Conservation (phyloP, 2,797 vertebrate species). For the Caiman crocodilus region DNA sequence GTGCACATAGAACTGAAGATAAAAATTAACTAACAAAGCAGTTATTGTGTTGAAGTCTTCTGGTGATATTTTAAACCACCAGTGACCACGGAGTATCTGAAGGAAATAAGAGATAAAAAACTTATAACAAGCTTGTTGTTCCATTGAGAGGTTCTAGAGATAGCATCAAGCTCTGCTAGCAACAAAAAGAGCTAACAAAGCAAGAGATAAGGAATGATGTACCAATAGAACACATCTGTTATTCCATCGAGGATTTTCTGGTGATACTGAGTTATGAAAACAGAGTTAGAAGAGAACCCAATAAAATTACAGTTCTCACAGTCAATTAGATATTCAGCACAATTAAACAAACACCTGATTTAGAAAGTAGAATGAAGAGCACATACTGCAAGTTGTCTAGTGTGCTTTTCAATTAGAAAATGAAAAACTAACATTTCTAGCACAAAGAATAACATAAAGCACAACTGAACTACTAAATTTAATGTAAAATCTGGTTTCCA, state of each 20-base stretch:
- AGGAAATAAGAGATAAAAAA: conserved; percentile 80
- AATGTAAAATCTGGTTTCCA: neutral
- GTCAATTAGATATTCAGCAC: neutral
- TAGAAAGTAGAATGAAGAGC: neutral
- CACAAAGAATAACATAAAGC: neutral
- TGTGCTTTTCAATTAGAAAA: neutral
- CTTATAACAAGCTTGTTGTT: conserved; percentile 77
- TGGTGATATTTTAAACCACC: conserved; percentile 76
- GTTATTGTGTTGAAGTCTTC: conserved; percentile 66
- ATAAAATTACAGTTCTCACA: neutral
- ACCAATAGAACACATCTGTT: conserved; percentile 61
- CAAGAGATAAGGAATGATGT: conserved; percentile 74
- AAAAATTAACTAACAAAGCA: conserved; percentile 69
- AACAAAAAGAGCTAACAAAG: conserved; percentile 68
- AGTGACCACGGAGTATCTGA: conserved; percentile 70
- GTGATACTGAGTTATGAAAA: conserved; percentile 57
- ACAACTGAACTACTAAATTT: neutral
- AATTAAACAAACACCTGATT: neutral
- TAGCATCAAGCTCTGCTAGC: conserved; percentile 56
- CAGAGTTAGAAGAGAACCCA: conserved; percentile 23
- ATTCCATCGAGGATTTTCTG: conserved; percentile 54
- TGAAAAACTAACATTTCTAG: neutral
- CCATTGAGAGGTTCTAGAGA: conserved; percentile 65
- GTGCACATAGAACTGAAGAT: conserved; percentile 71
- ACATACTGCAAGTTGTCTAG: neutral